phyloP scores from a whole-genome alignment of 2,113 vertebrate genomes.

The Albula glossodonta region DNA sequence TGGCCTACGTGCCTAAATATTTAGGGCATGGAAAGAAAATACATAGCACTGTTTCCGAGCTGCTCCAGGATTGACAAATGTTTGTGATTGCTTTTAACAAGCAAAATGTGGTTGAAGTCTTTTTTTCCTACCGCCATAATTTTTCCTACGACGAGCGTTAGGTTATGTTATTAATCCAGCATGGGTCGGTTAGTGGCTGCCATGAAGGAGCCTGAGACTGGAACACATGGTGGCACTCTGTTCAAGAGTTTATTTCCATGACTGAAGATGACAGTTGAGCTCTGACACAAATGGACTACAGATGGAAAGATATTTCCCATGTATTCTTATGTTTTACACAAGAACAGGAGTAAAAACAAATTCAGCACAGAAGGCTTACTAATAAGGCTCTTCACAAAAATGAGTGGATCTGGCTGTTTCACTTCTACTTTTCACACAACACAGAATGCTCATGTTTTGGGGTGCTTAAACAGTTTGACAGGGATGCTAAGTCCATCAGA shows the following conservation, averaged over 20 bases:
- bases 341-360: not conserved
- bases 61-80: slow-evolving; percentile 39
- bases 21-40: slow-evolving; percentile 66
- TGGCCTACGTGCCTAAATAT: slow-evolving; percentile 44
- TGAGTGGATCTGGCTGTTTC: not conserved
- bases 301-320: not conserved
- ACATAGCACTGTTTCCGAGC: slow-evolving; percentile 57
- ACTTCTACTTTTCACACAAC: not conserved
- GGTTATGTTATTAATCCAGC: slow-evolving; percentile 3
- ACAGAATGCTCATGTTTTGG: not conserved
- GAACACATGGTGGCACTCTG: slow-evolving; percentile 1
- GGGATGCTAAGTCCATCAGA: not conserved
- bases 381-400: not conserved
- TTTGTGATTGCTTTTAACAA: slow-evolving; percentile 61
- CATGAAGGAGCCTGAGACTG: slow-evolving; percentile 31
- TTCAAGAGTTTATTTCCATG: slow-evolving; percentile 1
- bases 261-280: slow-evolving; percentile 5
- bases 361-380: no score
- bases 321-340: not conserved
- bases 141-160: not conserved
- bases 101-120: slow-evolving; percentile 18
- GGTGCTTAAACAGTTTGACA: not conserved
- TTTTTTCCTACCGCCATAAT: slow-evolving; percentile 22
- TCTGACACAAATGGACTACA: not conserved
- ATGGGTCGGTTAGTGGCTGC: slow-evolving; percentile 30